Percentiles rank a stretch among this genome's conserved stretches.
These are phyloP conservation scores for Psilopsiagon aymara DNA, from an alignment of 2,113 vertebrate genomes.

Conservation along the genomic window DNA sequence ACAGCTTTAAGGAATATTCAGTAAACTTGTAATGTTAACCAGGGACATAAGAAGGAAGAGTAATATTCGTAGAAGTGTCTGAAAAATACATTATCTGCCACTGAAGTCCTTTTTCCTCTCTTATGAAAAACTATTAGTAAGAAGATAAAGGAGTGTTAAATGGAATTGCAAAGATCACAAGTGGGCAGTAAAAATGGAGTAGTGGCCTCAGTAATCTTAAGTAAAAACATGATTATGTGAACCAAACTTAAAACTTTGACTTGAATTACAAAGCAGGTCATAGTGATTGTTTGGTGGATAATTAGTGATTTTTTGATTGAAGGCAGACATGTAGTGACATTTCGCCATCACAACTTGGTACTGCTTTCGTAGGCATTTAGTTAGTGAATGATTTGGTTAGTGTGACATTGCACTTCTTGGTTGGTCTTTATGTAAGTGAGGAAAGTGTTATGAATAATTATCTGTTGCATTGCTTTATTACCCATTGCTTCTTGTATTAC, in stretches of 20 bases:
- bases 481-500: neutral
- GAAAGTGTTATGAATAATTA: neutral
- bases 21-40: neutral
- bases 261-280: neutral
- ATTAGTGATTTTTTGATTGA: neutral
- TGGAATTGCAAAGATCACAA: neutral
- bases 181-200: neutral
- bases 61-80: neutral
- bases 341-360: neutral
- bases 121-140: neutral
- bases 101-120: neutral
- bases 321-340: neutral
- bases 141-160: neutral
- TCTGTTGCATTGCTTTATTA: neutral
- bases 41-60: neutral
- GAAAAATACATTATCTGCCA: neutral
- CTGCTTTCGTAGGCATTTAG: neutral
- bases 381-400: neutral
- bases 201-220: neutral
- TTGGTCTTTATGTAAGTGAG: neutral
- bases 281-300: neutral
- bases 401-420: neutral
- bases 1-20: neutral
- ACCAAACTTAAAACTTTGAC: neutral
- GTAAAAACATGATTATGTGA: neutral